Evolutionary conservation across 2,888 invertebrate species (phyloP).

Genomic region (Oeneis ivallda): DNA sequence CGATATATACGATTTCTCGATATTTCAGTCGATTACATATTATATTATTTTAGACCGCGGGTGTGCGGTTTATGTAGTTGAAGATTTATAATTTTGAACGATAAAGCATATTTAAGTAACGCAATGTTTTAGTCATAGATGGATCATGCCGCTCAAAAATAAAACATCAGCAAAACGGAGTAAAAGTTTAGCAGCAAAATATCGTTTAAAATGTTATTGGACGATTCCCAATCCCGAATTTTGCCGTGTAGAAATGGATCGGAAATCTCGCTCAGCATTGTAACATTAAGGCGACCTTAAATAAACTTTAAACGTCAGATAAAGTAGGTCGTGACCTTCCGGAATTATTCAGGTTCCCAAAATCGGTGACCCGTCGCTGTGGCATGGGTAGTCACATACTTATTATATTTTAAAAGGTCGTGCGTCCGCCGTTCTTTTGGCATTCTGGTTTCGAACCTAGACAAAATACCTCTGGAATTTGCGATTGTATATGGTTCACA

Average conservation of each 20-base stretch:
- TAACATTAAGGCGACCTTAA: conserved; percentile 15
- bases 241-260: conserved; percentile 1
- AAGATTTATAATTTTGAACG: no score
- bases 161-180: neutral
- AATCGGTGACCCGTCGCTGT: conserved; percentile 16
- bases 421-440: neutral
- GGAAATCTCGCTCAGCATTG: conserved; percentile 7
- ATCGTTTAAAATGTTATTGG: conserved; percentile 1
- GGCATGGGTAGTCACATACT: conserved; percentile 3
- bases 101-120: no score
- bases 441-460: neutral
- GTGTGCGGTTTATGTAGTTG: no score
- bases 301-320: conserved; percentile 24
- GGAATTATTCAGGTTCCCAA: conserved; percentile 26
- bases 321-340: conserved; percentile 27
- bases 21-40: no score
- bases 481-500: no score
- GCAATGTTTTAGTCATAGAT: neutral
- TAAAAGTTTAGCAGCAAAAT: neutral
- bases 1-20: no score
- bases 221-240: conserved; percentile 4
- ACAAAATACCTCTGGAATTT: neutral
- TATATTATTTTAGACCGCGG: no score
- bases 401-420: neutral
- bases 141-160: neutral